Percentiles rank a stretch among this genome's conserved stretches.
phyloP scores from a whole-genome alignment of 2,113 vertebrate genomes.

The Rallus limicola region DNA sequence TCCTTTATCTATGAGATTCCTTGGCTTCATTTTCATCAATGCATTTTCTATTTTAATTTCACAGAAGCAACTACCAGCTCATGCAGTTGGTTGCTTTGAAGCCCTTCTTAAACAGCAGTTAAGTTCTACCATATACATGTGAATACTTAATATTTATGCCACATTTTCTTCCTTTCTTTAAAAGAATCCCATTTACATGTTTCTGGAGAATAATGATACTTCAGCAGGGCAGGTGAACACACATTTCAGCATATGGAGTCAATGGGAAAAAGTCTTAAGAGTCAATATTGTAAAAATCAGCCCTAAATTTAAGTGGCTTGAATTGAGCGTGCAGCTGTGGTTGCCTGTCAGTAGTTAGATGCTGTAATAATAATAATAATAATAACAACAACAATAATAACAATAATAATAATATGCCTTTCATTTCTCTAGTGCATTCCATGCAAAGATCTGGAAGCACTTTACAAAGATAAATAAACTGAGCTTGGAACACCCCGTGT shows the following conservation, averaged over 20 bases:
- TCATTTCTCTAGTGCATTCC: slow-evolving; percentile 66
- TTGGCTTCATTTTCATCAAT: slow-evolving; percentile 36
- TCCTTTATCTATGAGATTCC: slow-evolving; percentile 5
- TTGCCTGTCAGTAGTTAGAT: slow-evolving; percentile 57
- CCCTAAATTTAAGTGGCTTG: slow-evolving; percentile 51
- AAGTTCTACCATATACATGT: neutral
- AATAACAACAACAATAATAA: slow-evolving; percentile 58
- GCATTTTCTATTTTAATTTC: slow-evolving; percentile 25
- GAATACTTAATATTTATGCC: slow-evolving; percentile 26
- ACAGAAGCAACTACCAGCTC: neutral
- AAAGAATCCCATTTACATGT: slow-evolving; percentile 34
- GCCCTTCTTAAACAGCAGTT: neutral
- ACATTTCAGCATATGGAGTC: slow-evolving; percentile 30
- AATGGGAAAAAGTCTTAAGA: slow-evolving; percentile 26
- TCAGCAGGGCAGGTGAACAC: slow-evolving; percentile 55
- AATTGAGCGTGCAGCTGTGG: slow-evolving; percentile 49
- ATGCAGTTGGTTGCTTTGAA: slow-evolving; percentile 8
- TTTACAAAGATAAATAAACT: slow-evolving; percentile 65
- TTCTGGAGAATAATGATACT: slow-evolving; percentile 59
- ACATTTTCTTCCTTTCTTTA: slow-evolving; percentile 26
- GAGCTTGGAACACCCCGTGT: slow-evolving; percentile 33
- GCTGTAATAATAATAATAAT: slow-evolving; percentile 62
- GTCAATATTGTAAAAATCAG: slow-evolving; percentile 51
- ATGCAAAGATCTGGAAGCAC: slow-evolving; percentile 58
- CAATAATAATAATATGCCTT: slow-evolving; percentile 62